Conservation (phyloP, 2,797 vertebrate genomes). For the Heterohyrax brucei region DNA sequence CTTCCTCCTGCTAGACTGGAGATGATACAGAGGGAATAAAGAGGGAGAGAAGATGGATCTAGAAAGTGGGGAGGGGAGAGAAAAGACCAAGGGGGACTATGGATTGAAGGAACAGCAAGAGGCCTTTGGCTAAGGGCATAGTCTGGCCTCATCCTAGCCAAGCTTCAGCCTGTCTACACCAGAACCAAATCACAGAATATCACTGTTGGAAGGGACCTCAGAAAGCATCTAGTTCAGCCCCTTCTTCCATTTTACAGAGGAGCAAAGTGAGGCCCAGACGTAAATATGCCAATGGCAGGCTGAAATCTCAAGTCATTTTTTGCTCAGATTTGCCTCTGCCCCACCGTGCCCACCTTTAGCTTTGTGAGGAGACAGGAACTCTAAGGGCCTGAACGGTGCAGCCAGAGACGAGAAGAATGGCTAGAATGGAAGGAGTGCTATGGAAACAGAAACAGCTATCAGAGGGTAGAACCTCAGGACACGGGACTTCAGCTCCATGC, state of each 20-base stretch:
- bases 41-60: not conserved
- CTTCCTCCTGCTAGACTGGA: not conserved
- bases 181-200: not conserved
- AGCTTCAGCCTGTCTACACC: slow-evolving; percentile 6
- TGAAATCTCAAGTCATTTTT: not conserved
- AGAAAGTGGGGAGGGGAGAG: not conserved
- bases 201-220: not conserved
- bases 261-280: slow-evolving; percentile 3
- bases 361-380: not conserved
- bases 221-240: not conserved
- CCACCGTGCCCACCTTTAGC: fast-evolving
- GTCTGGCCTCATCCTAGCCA: not conserved
- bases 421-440: not conserved
- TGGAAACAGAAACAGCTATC: not conserved
- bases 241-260: not conserved
- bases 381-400: not conserved
- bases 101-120: not conserved
- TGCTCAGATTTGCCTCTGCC: not conserved
- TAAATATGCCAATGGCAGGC: not conserved
- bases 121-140: not conserved
- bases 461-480: not conserved
- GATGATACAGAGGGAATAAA: not conserved
- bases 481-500: not conserved
- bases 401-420: not conserved
- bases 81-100: not conserved